A percentile compares a stretch with the other conserved stretches of the same genome.
phyloP scores from a whole-genome alignment of 2,113 vertebrate genomes.

The Apodemus speciosus region DNA sequence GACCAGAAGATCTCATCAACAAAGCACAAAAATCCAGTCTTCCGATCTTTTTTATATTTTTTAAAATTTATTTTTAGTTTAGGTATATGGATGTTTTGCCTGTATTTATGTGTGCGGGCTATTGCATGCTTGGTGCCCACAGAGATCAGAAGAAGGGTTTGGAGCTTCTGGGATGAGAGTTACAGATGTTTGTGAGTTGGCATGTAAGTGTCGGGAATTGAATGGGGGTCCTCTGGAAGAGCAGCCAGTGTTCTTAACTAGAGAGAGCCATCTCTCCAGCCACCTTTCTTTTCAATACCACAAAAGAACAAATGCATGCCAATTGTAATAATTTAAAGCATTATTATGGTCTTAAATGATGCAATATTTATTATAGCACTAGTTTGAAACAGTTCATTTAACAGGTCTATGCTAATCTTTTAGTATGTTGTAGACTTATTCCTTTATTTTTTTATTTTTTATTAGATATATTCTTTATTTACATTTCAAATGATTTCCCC shows the following conservation, averaged over 20 bases:
- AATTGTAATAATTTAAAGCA: slow-evolving; percentile 24
- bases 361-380: background rate
- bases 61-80: background rate
- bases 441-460: too few species aligned
- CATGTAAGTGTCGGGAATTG: background rate
- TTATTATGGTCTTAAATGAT: too few species aligned
- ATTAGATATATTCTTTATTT: too few species aligned
- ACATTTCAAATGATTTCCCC: too few species aligned
- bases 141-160: background rate
- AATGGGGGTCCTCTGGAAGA: background rate
- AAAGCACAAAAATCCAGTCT: slow-evolving; percentile 41
- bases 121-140: background rate
- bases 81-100: background rate
- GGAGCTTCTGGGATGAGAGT: background rate
- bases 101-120: background rate
- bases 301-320: slow-evolving; percentile 29
- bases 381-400: slow-evolving; percentile 16
- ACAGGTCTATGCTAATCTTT: background rate
- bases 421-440: background rate
- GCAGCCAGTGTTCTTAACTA: background rate
- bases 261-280: background rate
- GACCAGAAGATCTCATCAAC: slow-evolving; percentile 61
- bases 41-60: background rate
- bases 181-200: background rate
- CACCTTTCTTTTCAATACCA: slow-evolving; percentile 12